Conservation (phyloP, 64 coral and sea anemone genomes). For the Pocillopora damicornis region DNA sequence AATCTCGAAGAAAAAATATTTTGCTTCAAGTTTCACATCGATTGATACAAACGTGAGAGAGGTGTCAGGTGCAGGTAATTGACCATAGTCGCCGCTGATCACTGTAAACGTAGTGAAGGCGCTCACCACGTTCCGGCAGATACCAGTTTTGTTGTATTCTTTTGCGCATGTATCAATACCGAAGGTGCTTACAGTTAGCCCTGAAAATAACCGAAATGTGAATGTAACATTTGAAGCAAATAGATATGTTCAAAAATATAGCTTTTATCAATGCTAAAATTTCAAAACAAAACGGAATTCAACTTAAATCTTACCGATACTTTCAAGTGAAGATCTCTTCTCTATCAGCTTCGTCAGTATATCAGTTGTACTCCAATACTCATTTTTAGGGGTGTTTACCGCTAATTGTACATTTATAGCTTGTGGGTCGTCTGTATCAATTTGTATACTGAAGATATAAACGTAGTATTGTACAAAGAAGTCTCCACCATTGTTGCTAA, state of each 20-base stretch:
- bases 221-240: background rate
- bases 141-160: constrained; percentile 33
- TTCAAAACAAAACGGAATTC: background rate
- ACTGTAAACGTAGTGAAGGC: constrained; percentile 37
- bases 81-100: constrained; percentile 58
- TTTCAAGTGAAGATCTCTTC: constrained; percentile 10
- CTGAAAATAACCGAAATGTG: constrained; percentile 4
- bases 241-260: too few species aligned
- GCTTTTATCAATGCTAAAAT: background rate
- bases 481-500: background rate
- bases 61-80: constrained; percentile 45
- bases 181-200: constrained; percentile 18
- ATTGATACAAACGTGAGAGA: constrained; percentile 61
- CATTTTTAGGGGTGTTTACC: background rate
- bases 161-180: constrained; percentile 52
- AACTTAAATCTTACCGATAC: constrained; percentile 22
- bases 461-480: background rate
- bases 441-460: constrained; percentile 46
- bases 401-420: constrained; percentile 46
- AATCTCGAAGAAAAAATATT: background rate
- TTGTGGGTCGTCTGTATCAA: background rate
- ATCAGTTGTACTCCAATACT: background rate
- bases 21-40: constrained; percentile 28
- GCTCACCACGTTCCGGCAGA: constrained; percentile 40
- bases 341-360: constrained; percentile 16